These are phyloP conservation scores for Balaenoptera acutorostrata DNA, from an alignment of 2,113 vertebrate species.

Conservation along the genomic window DNA sequence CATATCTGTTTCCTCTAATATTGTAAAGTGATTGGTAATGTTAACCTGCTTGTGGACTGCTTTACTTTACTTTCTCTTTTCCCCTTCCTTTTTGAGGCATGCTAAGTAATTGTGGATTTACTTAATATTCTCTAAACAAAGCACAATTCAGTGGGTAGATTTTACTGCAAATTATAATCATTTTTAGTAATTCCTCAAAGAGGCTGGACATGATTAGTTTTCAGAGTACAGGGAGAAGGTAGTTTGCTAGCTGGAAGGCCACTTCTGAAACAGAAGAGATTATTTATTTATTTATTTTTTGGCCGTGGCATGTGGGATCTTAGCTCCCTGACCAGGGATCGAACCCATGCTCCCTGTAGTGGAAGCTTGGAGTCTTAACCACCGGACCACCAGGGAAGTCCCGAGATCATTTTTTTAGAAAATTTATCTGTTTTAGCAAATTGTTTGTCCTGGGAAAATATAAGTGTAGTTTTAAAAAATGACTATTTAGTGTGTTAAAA, in stretches of 20 bases:
- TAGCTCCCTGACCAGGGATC: too few species aligned
- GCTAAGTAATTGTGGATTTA: not conserved
- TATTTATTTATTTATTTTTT: too few species aligned
- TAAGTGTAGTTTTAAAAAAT: not conserved
- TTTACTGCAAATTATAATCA: not conserved
- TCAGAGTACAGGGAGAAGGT: not conserved
- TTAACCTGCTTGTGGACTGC: not conserved
- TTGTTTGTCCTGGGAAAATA: not conserved
- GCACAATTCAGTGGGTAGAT: not conserved
- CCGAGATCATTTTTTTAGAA: not conserved
- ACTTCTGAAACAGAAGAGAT: not conserved
- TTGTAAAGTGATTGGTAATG: not conserved
- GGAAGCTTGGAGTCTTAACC: too few species aligned
- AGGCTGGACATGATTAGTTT: not conserved
- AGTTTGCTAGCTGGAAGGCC: not conserved
- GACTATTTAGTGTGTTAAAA: not conserved
- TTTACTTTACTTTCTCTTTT: not conserved
- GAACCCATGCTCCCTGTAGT: too few species aligned
- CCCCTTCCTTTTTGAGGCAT: not conserved
- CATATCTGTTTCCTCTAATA: not conserved
- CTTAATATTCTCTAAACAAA: not conserved
- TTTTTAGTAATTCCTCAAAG: slow-evolving; percentile 17
- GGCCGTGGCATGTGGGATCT: too few species aligned
- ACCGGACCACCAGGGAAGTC: too few species aligned
- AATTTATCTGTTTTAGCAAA: not conserved